Evolutionary conservation across 1,140 invertebrate genomes (phyloP).

Genomic region (Neodiprion fabricii): DNA sequence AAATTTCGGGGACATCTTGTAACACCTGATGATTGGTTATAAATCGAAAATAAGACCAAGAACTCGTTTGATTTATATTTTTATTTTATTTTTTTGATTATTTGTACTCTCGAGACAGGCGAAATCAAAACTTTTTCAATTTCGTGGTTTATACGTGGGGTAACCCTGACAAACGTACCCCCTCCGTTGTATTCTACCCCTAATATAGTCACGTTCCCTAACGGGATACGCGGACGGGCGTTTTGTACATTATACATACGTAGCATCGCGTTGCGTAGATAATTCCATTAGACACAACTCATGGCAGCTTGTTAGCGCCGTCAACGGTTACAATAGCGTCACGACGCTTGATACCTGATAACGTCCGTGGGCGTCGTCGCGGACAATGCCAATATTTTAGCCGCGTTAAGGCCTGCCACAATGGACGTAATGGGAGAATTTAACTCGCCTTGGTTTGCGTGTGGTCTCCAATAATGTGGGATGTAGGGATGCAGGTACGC

Average conservation of each 20-base stretch:
- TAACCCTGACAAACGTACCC: too few relatives aligned
- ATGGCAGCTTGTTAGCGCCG: conserved; percentile 13
- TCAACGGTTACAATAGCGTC: conserved; percentile 14
- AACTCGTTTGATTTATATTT: too few relatives aligned
- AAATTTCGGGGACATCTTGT: too few relatives aligned
- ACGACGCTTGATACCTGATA: conserved; percentile 42
- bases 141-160: too few relatives aligned
- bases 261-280: not conserved
- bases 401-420: conserved; percentile 24
- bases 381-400: conserved; percentile 28
- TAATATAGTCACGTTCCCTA: too few relatives aligned
- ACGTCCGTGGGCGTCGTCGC: conserved; percentile 28
- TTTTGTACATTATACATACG: not conserved
- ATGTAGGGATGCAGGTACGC: too few relatives aligned
- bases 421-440: conserved; percentile 53
- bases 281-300: not conserved
- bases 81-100: too few relatives aligned
- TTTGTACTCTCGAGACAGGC: too few relatives aligned
- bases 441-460: conserved; percentile 10
- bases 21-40: too few relatives aligned
- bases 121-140: too few relatives aligned
- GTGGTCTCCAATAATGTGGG: not conserved
- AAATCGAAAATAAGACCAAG: too few relatives aligned
- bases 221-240: not conserved
- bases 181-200: too few relatives aligned